phyloP scores from a whole-genome alignment of 1,140 invertebrate species.

The Bicyclus anynana region DNA sequence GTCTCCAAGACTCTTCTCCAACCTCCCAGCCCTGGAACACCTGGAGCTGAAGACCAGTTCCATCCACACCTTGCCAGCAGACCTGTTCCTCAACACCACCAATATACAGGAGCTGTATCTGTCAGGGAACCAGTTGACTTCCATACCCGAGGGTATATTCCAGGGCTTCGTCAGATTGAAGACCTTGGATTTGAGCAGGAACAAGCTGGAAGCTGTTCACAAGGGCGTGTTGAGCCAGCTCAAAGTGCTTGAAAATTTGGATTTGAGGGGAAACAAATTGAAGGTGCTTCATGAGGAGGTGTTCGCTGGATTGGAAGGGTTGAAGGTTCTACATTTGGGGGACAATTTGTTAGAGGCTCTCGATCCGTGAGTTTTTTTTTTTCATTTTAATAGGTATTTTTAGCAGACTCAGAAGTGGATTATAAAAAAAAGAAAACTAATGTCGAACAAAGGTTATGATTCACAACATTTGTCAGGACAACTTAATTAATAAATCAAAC shows the following conservation, averaged over 20 bases:
- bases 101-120: background rate
- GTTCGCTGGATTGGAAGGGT: slow-evolving; percentile 7
- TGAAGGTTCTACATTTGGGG: slow-evolving; percentile 24
- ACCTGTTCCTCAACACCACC: slow-evolving; percentile 1
- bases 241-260: slow-evolving; percentile 14
- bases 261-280: slow-evolving; percentile 25
- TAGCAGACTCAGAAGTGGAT: too few relatives aligned
- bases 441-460: too few relatives aligned
- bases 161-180: background rate
- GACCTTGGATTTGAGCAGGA: slow-evolving; percentile 15
- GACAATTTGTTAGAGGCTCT: slow-evolving; percentile 13
- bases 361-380: slow-evolving; percentile 1
- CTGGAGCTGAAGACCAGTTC: background rate
- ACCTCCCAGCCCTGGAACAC: background rate
- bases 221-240: slow-evolving; percentile 13
- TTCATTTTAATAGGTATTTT: too few relatives aligned
- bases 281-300: slow-evolving; percentile 13
- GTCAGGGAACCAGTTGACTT: background rate
- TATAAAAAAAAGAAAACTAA: too few relatives aligned
- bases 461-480: too few relatives aligned
- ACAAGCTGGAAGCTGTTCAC: background rate
- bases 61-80: background rate
- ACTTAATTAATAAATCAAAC: too few relatives aligned
- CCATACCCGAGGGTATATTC: slow-evolving; percentile 6
- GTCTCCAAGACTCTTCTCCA: background rate